Percentiles rank a stretch among this genome's conserved stretches.
Conservation (phyloP, 2,797 vertebrate species). For the Emydoidea blandingii region DNA sequence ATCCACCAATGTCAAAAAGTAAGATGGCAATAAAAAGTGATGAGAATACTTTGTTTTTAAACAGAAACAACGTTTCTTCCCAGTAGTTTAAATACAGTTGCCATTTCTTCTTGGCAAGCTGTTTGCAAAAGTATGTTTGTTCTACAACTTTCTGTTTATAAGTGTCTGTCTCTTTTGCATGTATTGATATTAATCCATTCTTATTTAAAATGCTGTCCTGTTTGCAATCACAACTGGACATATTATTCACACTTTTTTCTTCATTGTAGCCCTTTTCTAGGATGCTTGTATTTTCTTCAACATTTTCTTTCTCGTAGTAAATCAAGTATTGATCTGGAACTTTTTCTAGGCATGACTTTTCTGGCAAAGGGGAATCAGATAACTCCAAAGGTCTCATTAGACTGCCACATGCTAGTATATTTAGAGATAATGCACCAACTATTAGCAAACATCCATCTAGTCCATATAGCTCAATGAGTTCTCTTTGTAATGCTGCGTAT, state of each 20-base stretch:
- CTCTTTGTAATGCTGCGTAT: slow-evolving; percentile 91
- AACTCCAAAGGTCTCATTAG: slow-evolving; percentile 93
- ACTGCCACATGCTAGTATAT: slow-evolving; percentile 94
- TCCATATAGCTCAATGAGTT: slow-evolving; percentile 90
- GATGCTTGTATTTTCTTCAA: slow-evolving; percentile 80
- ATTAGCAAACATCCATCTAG: slow-evolving; percentile 95
- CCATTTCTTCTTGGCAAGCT: slow-evolving; percentile 88
- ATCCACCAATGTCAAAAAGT: slow-evolving; percentile 93
- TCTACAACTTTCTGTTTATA: slow-evolving; percentile 80
- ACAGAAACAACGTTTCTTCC: slow-evolving; percentile 85
- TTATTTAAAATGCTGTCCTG: slow-evolving; percentile 59
- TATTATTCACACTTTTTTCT: slow-evolving; percentile 42
- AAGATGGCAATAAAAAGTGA: slow-evolving; percentile 92
- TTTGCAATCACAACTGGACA: slow-evolving; percentile 43
- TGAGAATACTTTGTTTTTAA: slow-evolving; percentile 91
- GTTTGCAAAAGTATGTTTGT: slow-evolving; percentile 82
- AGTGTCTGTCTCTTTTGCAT: slow-evolving; percentile 70
- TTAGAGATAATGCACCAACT: slow-evolving; percentile 91
- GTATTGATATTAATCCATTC: slow-evolving; percentile 25
- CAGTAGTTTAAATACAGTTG: slow-evolving; percentile 89
- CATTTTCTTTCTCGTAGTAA: slow-evolving; percentile 79
- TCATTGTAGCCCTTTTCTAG: slow-evolving; percentile 74
- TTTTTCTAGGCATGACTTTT: slow-evolving; percentile 84
- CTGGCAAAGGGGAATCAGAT: slow-evolving; percentile 83
- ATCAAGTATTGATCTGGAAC: slow-evolving; percentile 82